These are phyloP conservation scores for Neofelis nebulosa DNA, from an alignment of 2,113 vertebrate species.

Conservation along the genomic window DNA sequence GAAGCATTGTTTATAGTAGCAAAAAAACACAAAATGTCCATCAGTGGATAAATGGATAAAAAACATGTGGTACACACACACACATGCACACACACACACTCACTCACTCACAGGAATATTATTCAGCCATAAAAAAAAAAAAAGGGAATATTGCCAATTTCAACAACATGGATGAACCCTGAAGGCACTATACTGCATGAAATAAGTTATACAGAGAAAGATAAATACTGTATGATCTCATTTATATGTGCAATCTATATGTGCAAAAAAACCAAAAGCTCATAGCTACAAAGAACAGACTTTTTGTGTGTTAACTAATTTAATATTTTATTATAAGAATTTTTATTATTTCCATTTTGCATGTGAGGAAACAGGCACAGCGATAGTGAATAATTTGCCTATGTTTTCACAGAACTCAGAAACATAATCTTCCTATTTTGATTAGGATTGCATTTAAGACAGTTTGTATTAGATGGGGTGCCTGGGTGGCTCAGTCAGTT, in stretches of 20 bases:
- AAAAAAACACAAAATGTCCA: not conserved
- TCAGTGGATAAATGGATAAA: not conserved
- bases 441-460: not conserved
- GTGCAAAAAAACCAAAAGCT: not conserved
- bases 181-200: not conserved
- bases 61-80: not conserved
- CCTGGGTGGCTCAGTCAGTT: no score
- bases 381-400: not conserved
- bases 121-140: not conserved
- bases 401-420: not conserved
- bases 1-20: not conserved
- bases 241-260: not conserved
- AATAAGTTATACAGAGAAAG: not conserved
- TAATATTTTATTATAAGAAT: not conserved
- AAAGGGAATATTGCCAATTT: not conserved
- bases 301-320: not conserved
- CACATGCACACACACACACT: not conserved
- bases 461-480: not conserved
- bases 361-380: not conserved
- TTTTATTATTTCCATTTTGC: conserved; percentile 8
- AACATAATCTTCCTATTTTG: not conserved
- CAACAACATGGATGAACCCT: not conserved
- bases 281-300: not conserved
- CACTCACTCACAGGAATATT: not conserved
- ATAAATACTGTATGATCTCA: not conserved